These are phyloP conservation scores for Bos taurus DNA, from an alignment of 2,113 vertebrate species.

Conservation along the genomic window ARS-UCD2.0 NC_037328.1:96853001-96853500, in stretches of 20 bases:
- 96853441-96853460: background rate
- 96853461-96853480: background rate
- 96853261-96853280: background rate
- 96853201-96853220: background rate
- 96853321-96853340: background rate
- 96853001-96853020: background rate
- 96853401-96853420: background rate
- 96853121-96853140: background rate
- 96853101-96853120: background rate
- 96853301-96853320: fast-evolving
- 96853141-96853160: background rate
- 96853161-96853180: background rate
- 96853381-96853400: background rate
- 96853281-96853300: background rate
- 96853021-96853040: background rate
- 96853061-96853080: background rate
- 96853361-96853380: background rate
- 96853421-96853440: background rate
- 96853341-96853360: background rate
- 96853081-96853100: background rate
- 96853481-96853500: background rate
- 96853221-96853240: fast-evolving
- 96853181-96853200: background rate
- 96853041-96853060: background rate
- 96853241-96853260: background rate